Evolutionary conservation across 2,113 vertebrate genomes (phyloP), one percentile per base, ranked within the genome.

Genomic region (Callorhinus ursinus): DNA sequence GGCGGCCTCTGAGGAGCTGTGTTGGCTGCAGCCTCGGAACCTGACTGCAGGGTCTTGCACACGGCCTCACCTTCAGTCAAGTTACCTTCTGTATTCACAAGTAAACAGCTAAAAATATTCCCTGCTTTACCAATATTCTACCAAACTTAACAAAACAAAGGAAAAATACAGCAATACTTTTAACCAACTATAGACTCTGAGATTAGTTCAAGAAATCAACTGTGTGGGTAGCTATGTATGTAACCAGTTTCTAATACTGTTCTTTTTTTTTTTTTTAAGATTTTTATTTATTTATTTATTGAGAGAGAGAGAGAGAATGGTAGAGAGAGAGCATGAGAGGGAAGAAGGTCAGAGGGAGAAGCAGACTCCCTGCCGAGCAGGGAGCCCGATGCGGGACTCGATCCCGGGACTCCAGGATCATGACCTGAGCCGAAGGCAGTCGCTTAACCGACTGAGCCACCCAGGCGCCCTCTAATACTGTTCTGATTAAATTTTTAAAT

Each of bases 401-500:
- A 39, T 39, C 39, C 39, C 39, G 39, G 39, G 39, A 39, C 39
- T 39, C 39, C 39, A 39, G 39, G 39, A 39, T 39, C 39, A 39
- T 39, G 39, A 39, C 39, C 39, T 39, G 39, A 39, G 39, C 39
- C 39, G 39, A 39, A 39, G 39, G 39, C 39, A 39, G 39, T 39
- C 4, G 39, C 39, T 39, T 39, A 39, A 39, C 39, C 39, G 4
- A 39, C 39, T 39, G 39, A 39, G 39, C 39, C 39, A 39, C 39
- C 39, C 39, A 39, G 39, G 39, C 39, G 39, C 39, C 39, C 39
- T 87, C 81, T 24, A 55, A 92, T 9, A n/a, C 21, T 46, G 51
- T 89, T 93, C 69, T 36, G 36, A 90, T 69, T 79, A 76, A 83
- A n/a, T 61, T 72, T 19, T 19, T n/a, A 82, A 88, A 91, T 46